Evolutionary conservation across 2,797 vertebrate genomes (phyloP), one percentile per base, ranked within the genome.

Genomic region (Heliangelus exortis): DNA sequence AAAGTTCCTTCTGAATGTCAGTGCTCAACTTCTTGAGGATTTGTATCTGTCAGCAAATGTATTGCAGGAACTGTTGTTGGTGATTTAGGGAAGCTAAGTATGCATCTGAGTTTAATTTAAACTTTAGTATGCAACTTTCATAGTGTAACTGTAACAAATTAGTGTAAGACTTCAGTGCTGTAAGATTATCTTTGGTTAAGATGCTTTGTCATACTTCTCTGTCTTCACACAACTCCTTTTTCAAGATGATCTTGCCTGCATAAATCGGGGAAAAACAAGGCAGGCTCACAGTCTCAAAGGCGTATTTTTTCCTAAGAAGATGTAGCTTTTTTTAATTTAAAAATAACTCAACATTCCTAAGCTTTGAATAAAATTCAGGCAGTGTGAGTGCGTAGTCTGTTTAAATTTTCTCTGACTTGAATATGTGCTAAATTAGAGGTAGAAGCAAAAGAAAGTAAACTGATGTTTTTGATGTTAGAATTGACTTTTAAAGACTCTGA

Each of bases 201-300:
- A 91, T 95, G 95, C 92, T 94, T 96, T 96, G 93, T 96, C 94
- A 96, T 92, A 92, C 79, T 89, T 28, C 83, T 93, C 65, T 61
- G 62, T 53, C 36, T 83, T 89, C 33, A 23, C 29, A 62, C 25
- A 84, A 62, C 54, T 83, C 51, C n/a, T 59, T 43, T 94, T 94
- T 84, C 55, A 47, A 36, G 58, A 89, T 62, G 54, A 78, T 93
- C n/a, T 17, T 81, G 43, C 31, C 59, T 29, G 43, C 45, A 7
- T 72, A 81, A 72, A 28, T 91, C 1, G 23, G 2, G 34, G 57
- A 62, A 75, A 65, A 90, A 48, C 81, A 69, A 86, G 84, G 9
- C 79, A 88, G 25, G 19, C 31, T 89, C 17, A 28, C 33, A 36
- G 1, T 78, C 84, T 55, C 48, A n/a, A n/a, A 28, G 39, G 31